Percentiles rank a stretch among this genome's conserved stretches.
phyloP scores from a whole-genome alignment of 2,113 vertebrate genomes.

The Syrmaticus mikado region DNA sequence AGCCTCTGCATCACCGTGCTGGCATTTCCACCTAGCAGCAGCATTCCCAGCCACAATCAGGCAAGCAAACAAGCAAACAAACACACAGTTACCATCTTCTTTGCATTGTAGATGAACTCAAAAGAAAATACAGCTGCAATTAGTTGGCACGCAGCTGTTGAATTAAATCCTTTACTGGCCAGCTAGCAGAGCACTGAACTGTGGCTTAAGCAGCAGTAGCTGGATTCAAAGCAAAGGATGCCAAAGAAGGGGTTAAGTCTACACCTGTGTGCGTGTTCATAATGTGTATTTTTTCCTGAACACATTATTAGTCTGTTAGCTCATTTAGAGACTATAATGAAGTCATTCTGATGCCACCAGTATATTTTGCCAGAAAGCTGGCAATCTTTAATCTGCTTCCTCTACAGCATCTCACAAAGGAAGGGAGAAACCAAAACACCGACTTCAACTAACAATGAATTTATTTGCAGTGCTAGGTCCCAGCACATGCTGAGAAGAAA shows the following conservation, averaged over 20 bases:
- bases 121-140: conserved; percentile 22
- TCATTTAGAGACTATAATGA: conserved; percentile 47
- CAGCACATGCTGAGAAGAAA: conserved; percentile 31
- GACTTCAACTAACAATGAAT: conserved; percentile 50
- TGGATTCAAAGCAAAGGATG: not conserved
- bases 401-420: conserved; percentile 47
- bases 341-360: conserved; percentile 51
- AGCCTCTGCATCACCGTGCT: not conserved
- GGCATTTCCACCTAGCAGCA: not conserved
- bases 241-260: conserved; percentile 6
- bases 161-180: not conserved
- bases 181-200: not conserved
- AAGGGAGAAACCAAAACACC: conserved; percentile 67
- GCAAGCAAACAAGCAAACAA: not conserved
- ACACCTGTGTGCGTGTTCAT: conserved; percentile 28
- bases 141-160: not conserved
- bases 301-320: conserved; percentile 37
- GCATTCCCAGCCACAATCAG: not conserved
- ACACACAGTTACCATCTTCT: not conserved
- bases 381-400: conserved; percentile 59
- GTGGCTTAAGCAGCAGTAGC: not conserved
- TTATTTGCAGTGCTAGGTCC: conserved; percentile 13
- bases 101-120: not conserved
- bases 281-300: conserved; percentile 32
- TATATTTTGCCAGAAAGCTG: conserved; percentile 57